Evolutionary conservation across 2,113 vertebrate species (phyloP), one percentile per base, ranked within the genome.

Genomic region (Nothocercus nigrocapillus): DNA sequence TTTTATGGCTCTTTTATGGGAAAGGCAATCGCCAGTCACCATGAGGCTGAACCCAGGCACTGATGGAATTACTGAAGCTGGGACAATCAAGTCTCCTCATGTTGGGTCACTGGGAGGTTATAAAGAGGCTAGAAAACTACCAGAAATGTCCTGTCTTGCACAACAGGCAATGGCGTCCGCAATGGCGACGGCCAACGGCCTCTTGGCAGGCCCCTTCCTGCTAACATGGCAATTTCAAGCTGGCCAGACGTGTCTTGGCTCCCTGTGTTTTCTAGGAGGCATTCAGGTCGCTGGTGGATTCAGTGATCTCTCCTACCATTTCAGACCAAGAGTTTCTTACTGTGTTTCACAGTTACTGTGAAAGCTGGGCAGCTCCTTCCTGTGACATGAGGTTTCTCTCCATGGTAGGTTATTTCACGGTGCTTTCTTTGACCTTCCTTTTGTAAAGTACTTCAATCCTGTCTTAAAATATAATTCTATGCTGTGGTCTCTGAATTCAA

Each of bases 1-100:
- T 85, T 93, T 96, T 89, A 94, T 54, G 53, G 49, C 78, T 53
- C 8, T 82, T n/a, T 95, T 85, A 93, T 7, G 1, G 84, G 91
- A 97, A 96, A 24, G 38, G 70, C 64, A 91, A 95, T 93, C 67
- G 58, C 27, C 58, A 42, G 12, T 77, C 21, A 1, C 38, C 15
- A 4, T 5, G 75, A 47, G 34, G 6, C 32, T 4, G 1, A 82
- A 82, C 58, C 42, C 63, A 82, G 87, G 59, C n/a, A 7, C 25
- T 94, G 87, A 95, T 88, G 82, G 59, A 72, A 77, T 95, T 88
- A 94, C 27, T 4, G 7, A 73, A 67, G 91, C 24, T 77, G 16
- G 42, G 53, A 63, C 59, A 82, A 89, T 59, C 49, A 88, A 45
- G 30, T 80, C 75, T 76, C n/a, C 40, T 18, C 21, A 8, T 63